Evolutionary conservation across 1,140 invertebrate species (phyloP).

Genomic region (Hyposmocoma kahamanoa): DNA sequence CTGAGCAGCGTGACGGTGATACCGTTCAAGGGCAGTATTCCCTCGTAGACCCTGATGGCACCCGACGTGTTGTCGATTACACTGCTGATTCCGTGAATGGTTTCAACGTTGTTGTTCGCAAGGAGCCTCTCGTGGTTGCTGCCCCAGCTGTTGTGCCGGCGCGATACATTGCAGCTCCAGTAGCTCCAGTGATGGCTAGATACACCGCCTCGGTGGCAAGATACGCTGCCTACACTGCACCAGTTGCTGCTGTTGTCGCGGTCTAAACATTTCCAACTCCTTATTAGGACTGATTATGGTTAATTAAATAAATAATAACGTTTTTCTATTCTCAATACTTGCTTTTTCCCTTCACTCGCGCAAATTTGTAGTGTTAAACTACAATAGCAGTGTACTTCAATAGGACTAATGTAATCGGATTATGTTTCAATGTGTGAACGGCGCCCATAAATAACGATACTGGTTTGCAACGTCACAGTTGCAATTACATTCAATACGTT

Average conservation of each 20-base stretch:
- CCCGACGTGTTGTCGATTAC: slow-evolving; percentile 78
- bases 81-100: slow-evolving; percentile 73
- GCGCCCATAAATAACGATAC: too few species aligned
- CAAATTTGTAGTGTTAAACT: too few species aligned
- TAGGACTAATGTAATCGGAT: too few species aligned
- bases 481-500: neutral
- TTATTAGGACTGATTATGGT: neutral
- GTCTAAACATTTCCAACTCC: neutral
- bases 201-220: slow-evolving; percentile 4
- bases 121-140: slow-evolving; percentile 51
- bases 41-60: slow-evolving; percentile 78
- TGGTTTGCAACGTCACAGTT: too few species aligned
- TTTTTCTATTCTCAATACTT: neutral
- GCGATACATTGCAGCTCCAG: slow-evolving; percentile 23
- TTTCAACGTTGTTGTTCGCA: slow-evolving; percentile 72
- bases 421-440: too few species aligned
- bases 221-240: slow-evolving; percentile 6
- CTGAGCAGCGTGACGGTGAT: slow-evolving; percentile 73
- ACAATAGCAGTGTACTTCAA: too few species aligned
- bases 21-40: slow-evolving; percentile 78
- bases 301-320: slow-evolving; percentile 4
- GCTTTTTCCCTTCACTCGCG: too few species aligned
- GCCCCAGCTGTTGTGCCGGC: slow-evolving; percentile 43
- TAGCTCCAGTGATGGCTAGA: neutral
- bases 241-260: neutral